Evolutionary conservation across 2,797 vertebrate genomes (phyloP), one percentile per base, ranked within the genome.

Genomic region (Phoeniculus purpureus): DNA sequence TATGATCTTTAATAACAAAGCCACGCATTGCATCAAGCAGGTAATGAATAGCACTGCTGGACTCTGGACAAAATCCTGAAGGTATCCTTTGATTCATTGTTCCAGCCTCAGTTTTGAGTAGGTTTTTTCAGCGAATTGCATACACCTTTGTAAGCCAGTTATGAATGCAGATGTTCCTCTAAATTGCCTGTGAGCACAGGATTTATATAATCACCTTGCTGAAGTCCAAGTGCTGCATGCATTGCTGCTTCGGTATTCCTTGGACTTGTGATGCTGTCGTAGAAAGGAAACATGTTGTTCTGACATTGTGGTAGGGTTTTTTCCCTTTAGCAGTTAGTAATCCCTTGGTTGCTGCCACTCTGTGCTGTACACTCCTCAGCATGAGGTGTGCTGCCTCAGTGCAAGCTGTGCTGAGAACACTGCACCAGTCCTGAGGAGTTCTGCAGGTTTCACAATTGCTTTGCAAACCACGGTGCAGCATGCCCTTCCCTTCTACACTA

Each of bases 321-420:
- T n/a, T 32, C n/a, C 25, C 60, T 0, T 91, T 86, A 92, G 60
- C 74, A 79, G 67, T 90, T 76, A 78, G 77, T 93, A 87, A 76
- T 92, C 77, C 58, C 77, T 34, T 81, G 56, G 74, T 88, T 88
- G 79, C 77, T 93, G 83, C 45, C 26, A 21, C 67, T 92, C 51
- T 7, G 0, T 60, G 29, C 21, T 84, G 66, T 84, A 76, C 90
- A 81, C 74, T 91, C 43, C 72, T 52, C 50, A 78, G 54, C 27
- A 3, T 74, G 56, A 62, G 11, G 16, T 92, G 67, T 60, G 47
- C 55, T 88, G 83, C 77, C 45, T 79, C 22, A 17, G 22, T 34
- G 52, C 70, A 25, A 66, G 31, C 80, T 87, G 2, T 66, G 56
- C 55, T 52, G 31, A 10, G 68, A 72, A 60, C 21, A 26, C 56